Percentiles rank a stretch among this genome's conserved stretches.
These are phyloP conservation scores for Microplitis deprimator DNA, from an alignment of 2,888 invertebrate species.

Conservation along the genomic window DNA sequence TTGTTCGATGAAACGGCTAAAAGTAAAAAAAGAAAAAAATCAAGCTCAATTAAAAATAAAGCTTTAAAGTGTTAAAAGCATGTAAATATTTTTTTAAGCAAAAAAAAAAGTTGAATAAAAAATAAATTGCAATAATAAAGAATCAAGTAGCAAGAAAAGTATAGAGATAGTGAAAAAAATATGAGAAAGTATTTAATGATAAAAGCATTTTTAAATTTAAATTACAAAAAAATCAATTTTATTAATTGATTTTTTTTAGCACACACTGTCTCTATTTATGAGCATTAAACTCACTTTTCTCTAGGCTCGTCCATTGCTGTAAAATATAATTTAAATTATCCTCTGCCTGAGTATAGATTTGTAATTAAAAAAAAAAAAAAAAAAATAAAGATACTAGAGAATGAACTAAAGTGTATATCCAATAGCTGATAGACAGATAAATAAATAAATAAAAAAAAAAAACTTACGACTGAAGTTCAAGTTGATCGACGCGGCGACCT, in stretches of 20 bases:
- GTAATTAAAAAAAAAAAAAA: constrained; percentile 19
- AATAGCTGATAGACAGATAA: background rate
- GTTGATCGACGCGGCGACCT: constrained; percentile 96
- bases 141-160: background rate
- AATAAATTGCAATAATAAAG: background rate
- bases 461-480: constrained; percentile 97
- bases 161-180: constrained; percentile 12
- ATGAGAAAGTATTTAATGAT: constrained; percentile 38
- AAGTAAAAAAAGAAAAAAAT: constrained; percentile 44
- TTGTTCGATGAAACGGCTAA: constrained; percentile 50
- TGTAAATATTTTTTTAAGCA: background rate
- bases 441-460: background rate
- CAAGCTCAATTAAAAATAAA: constrained; percentile 8
- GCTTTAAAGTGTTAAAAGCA: background rate
- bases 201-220: constrained; percentile 41
- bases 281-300: constrained; percentile 85
- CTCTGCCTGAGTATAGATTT: constrained; percentile 62
- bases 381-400: background rate
- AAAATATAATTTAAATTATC: constrained; percentile 71
- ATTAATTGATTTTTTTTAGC: constrained; percentile 36
- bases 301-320: constrained; percentile 95
- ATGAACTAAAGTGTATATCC: background rate
- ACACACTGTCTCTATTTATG: constrained; percentile 44
- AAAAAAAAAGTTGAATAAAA: too few relatives aligned
- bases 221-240: constrained; percentile 13